A percentile compares a stretch with the other conserved stretches of the same genome.
Conservation (phyloP, 92 coral and sea anemone species). For the Metridium senile region DNA sequence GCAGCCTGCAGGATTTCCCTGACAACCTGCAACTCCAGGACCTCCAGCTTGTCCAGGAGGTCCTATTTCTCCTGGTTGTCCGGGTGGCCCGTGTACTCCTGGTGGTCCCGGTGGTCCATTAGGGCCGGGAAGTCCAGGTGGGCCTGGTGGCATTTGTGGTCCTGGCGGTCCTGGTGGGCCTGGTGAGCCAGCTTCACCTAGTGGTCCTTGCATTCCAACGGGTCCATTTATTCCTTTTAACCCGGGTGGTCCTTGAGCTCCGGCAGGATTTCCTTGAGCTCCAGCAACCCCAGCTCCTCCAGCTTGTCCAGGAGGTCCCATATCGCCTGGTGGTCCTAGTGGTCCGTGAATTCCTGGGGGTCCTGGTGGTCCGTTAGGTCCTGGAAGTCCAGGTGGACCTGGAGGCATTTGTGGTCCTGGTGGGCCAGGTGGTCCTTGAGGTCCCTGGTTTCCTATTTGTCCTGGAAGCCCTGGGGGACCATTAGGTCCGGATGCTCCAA, state of each 20-base stretch:
- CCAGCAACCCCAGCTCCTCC: conserved; percentile 79
- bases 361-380: conserved; percentile 80
- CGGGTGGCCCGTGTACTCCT: conserved; percentile 82
- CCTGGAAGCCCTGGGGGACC: conserved; percentile 40
- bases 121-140: conserved; percentile 82
- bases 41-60: conserved; percentile 76
- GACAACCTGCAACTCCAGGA: conserved; percentile 57
- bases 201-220: conserved; percentile 63
- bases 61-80: conserved; percentile 82
- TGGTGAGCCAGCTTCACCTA: conserved; percentile 72
- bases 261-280: conserved; percentile 72
- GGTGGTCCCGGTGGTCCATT: conserved; percentile 82
- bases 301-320: conserved; percentile 60
- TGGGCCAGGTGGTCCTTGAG: conserved; percentile 62
- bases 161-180: conserved; percentile 80
- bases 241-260: conserved; percentile 76
- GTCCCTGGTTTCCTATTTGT: conserved; percentile 51
- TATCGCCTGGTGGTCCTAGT: conserved; percentile 49
- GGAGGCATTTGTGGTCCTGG: conserved; percentile 83
- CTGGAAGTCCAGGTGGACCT: conserved; percentile 80
- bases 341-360: conserved; percentile 58
- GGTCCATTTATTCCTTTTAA: conserved; percentile 69
- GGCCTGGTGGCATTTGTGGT: conserved; percentile 71
- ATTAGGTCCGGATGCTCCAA: conserved; percentile 16
- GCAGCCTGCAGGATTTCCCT: conserved; percentile 68